phyloP scores from a whole-genome alignment of 1,140 invertebrate species.

The Drosophila nannoptera region DNA sequence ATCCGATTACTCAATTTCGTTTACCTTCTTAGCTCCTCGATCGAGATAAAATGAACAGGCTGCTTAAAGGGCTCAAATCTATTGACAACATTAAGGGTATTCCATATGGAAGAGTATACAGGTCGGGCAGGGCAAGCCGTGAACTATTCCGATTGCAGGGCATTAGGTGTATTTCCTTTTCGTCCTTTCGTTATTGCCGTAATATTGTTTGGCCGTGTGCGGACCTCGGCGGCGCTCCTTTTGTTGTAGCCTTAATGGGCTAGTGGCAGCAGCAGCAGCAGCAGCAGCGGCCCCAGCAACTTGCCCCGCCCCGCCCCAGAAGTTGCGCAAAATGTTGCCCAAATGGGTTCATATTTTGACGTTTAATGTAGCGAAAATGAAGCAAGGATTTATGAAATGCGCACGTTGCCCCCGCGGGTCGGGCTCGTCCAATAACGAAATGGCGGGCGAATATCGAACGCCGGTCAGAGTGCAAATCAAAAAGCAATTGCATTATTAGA shows the following conservation, averaged over 20 bases:
- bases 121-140: too few relatives aligned
- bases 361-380: conserved; percentile 78
- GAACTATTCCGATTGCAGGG: not conserved
- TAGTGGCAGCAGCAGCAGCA: conserved; percentile 54
- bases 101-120: too few relatives aligned
- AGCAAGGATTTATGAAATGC: conserved; percentile 73
- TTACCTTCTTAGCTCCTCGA: too few relatives aligned
- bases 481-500: conserved; percentile 78
- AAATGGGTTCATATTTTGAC: conserved; percentile 78
- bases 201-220: conserved; percentile 59
- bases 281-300: conserved; percentile 29
- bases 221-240: conserved; percentile 14
- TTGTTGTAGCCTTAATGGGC: conserved; percentile 71
- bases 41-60: too few relatives aligned
- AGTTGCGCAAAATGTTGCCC: conserved; percentile 62
- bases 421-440: conserved; percentile 28
- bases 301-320: conserved; percentile 9
- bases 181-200: conserved; percentile 68
- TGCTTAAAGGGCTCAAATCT: too few relatives aligned
- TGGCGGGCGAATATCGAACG: conserved; percentile 14
- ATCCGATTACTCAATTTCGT: too few relatives aligned
- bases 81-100: too few relatives aligned
- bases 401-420: conserved; percentile 62
- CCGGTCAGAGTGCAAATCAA: conserved; percentile 59
- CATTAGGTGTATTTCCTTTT: conserved; percentile 52